Base-by-base conservation (phyloP, 1,140 invertebrate species). In the Sminthurinus signatus region DNA sequence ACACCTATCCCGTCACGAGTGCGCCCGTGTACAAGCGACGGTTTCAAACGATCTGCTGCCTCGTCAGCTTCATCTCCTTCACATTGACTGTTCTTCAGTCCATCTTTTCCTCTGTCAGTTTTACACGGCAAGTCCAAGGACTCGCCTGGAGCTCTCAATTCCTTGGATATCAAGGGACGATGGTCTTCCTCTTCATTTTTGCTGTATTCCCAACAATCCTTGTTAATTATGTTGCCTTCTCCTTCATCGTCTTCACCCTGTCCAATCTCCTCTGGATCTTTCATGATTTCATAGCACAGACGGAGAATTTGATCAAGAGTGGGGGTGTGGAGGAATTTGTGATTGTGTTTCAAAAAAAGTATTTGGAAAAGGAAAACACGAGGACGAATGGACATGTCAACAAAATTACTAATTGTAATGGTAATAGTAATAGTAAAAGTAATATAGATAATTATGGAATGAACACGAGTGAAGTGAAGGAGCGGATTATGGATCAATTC, bases 211-310 rank as follows among this genome's bases (percentile, higher is more conserved):
- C 65, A 0, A 21, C 48, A 10, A 51, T 62, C 5, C 27, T 52
- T 8, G 44, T 42, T 5, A 55, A 57, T 31, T 63, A 60, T 25
- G 65, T 67, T 10, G 60, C 65, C 10, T 67, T 67, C 27, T 59
- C 65, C 12, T 63, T 67, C 27, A 59, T 62, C 15, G 54, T 62
- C 19, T 52, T 67, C 1, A 63, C 65, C n/a, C 60, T 61, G 2
- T 56, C 52, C 1, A 63, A 63, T 31, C 44, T 67, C 2, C 46
- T 67, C 1, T 67, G 65, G 65, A 67, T 67, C n/a, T 67, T 67
- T 32, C 60, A 67, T 39, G 65, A 67, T 36, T 67, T 57, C 15
- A 52, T 52, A 0, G 62, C 62, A 31, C 65, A 67, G 46, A 59
- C 62, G 21, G 65, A 67, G 31, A 50, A 42, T 14, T 52, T 54